Evolutionary conservation across 2,888 invertebrate species (phyloP).

Genomic region (Lutraria lutraria): DNA sequence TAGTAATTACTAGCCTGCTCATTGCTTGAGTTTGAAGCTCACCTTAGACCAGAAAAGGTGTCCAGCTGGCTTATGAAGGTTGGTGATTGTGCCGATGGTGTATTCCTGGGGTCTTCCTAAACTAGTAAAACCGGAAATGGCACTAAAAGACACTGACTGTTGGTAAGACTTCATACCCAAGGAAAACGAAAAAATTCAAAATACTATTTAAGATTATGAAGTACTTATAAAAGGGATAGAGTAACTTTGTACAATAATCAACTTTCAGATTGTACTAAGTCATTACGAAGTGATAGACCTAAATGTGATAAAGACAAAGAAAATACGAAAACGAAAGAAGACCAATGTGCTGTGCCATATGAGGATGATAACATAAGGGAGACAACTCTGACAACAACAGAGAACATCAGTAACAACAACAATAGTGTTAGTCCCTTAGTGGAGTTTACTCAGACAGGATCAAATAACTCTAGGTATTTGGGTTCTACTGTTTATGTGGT

Average conservation of each 20-base stretch:
- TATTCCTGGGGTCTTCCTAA: too few relatives aligned
- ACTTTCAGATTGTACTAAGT: background rate
- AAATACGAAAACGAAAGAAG: slow-evolving; percentile 60
- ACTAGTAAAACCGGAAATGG: too few relatives aligned
- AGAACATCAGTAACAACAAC: slow-evolving; percentile 1
- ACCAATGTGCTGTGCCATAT: slow-evolving; percentile 38
- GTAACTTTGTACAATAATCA: background rate
- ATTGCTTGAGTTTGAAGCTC: too few relatives aligned
- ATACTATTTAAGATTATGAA: too few relatives aligned
- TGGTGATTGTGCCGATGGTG: too few relatives aligned
- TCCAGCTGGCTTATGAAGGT: too few relatives aligned
- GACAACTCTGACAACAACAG: slow-evolving; percentile 24
- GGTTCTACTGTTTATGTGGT: background rate
- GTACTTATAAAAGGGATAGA: too few relatives aligned
- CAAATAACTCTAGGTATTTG: slow-evolving; percentile 55
- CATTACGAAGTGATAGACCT: slow-evolving; percentile 35
- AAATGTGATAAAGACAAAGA: slow-evolving; percentile 63
- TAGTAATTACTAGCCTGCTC: too few relatives aligned
- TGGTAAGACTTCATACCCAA: too few relatives aligned
- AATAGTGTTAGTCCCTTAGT: slow-evolving; percentile 51
- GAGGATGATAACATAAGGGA: slow-evolving; percentile 34
- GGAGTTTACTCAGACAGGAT: slow-evolving; percentile 60
- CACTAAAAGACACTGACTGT: too few relatives aligned
- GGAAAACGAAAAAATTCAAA: too few relatives aligned
- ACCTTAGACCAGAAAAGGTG: too few relatives aligned